phyloP scores from a whole-genome alignment of 2,888 invertebrate genomes.

The Thera obeliscata region DNA sequence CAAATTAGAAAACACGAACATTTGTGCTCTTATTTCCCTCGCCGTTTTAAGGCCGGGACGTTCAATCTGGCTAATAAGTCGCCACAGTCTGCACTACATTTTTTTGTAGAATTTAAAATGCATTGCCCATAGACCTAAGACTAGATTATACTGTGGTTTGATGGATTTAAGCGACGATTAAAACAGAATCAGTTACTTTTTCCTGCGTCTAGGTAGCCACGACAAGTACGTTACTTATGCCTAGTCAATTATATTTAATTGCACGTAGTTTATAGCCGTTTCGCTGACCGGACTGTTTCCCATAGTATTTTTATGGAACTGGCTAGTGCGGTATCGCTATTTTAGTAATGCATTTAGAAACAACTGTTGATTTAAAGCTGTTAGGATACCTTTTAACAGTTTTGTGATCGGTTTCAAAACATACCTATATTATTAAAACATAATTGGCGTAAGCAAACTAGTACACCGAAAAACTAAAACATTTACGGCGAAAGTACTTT shows the following conservation, averaged over 20 bases:
- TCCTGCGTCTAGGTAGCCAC: neutral
- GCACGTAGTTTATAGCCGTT: constrained; percentile 13
- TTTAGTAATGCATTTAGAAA: constrained; percentile 1
- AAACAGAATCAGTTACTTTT: constrained; percentile 7
- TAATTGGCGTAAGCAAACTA: too few species aligned
- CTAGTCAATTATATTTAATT: constrained; percentile 23
- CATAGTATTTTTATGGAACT: constrained; percentile 10
- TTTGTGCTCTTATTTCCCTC: too few species aligned
- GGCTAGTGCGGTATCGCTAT: neutral
- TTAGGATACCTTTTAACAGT: neutral
- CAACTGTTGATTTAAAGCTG: neutral
- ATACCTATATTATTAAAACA: too few species aligned
- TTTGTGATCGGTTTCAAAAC: neutral
- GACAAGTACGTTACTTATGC: neutral
- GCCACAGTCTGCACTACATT: too few species aligned
- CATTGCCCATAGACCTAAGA: neutral
- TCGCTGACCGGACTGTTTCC: constrained; percentile 3
- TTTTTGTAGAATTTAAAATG: too few species aligned
- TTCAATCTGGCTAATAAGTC: too few species aligned
- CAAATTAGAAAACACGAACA: too few species aligned
- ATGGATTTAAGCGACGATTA: neutral
- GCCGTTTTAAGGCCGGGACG: too few species aligned
- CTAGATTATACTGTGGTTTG: neutral
- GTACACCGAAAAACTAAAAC: too few species aligned
- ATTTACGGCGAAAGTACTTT: too few species aligned